Percentiles rank a stretch among this genome's conserved stretches.
Evolutionary conservation across 2,113 vertebrate species (phyloP).

Genomic region (Scopus umbretta): DNA sequence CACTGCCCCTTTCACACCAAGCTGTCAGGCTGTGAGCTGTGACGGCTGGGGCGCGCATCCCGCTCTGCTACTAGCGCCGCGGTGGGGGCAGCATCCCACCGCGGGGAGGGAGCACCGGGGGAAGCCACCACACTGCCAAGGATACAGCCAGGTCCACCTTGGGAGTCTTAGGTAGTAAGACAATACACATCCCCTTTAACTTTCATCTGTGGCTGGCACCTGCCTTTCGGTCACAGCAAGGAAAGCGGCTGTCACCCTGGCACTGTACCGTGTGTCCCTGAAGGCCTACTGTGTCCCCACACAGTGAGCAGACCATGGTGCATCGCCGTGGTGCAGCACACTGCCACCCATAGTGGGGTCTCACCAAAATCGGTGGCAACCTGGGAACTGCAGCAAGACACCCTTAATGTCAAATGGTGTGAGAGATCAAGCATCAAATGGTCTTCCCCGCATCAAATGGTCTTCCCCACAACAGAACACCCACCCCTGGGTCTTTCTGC

Average conservation of each 20-base stretch:
- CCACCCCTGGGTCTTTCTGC: neutral
- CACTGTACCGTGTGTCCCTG: neutral
- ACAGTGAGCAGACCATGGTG: accelerated
- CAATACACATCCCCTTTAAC: neutral
- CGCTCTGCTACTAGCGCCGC: neutral
- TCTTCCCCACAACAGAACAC: neutral
- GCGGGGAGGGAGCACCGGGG: accelerated
- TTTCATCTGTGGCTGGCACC: neutral
- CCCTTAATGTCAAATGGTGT: neutral
- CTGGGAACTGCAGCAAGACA: neutral
- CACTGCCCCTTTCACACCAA: neutral
- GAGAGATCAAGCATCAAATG: neutral
- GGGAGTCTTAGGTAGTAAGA: neutral
- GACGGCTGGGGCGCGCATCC: accelerated
- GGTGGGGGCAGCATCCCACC: neutral
- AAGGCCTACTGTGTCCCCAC: accelerated
- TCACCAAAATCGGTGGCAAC: neutral
- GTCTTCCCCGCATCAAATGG: neutral
- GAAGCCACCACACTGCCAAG: neutral
- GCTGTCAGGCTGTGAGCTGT: neutral
- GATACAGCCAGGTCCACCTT: neutral
- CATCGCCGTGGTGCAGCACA: accelerated
- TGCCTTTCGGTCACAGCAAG: neutral
- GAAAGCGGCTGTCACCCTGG: neutral
- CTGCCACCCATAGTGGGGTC: accelerated